Percentiles rank a stretch among this genome's conserved stretches.
Evolutionary conservation across 1,140 invertebrate species (phyloP).

Genomic region (Neotoxoptera formosana): DNA sequence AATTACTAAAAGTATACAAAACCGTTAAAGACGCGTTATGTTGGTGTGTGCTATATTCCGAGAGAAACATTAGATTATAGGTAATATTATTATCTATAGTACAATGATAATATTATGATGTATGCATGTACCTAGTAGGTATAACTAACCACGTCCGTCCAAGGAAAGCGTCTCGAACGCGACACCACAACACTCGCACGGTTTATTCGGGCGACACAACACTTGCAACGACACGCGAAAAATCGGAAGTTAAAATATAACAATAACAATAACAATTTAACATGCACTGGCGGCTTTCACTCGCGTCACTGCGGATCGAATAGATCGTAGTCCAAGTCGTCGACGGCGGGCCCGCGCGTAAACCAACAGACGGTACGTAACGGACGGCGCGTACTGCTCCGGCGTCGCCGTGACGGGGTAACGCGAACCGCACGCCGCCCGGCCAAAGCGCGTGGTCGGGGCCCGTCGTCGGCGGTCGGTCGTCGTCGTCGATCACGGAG

Average conservation of each 20-base stretch:
- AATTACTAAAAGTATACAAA: not conserved
- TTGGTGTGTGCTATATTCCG: not conserved
- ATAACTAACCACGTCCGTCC: not conserved
- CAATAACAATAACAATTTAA: not conserved
- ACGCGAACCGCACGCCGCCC: constrained; percentile 26
- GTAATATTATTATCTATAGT: not conserved
- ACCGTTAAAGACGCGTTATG: not conserved
- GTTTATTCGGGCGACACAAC: not conserved
- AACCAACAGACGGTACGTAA: not conserved
- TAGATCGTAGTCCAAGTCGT: not conserved
- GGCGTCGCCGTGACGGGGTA: not conserved
- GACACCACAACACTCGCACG: not conserved
- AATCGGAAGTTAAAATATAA: not conserved
- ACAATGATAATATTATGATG: not conserved
- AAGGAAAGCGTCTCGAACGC: not conserved
- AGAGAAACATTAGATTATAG: not conserved
- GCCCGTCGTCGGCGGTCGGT: not conserved
- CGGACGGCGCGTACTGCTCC: not conserved
- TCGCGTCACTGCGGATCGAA: not conserved
- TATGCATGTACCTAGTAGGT: not conserved
- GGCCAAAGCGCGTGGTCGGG: not conserved
- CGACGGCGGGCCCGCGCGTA: not conserved
- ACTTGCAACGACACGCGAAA: not conserved
- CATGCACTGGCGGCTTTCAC: not conserved
- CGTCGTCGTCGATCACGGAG: not conserved